Percentiles rank a stretch among this genome's conserved stretches.
phyloP scores from a whole-genome alignment of 2,797 vertebrate genomes.

The Pelodytes ibericus region DNA sequence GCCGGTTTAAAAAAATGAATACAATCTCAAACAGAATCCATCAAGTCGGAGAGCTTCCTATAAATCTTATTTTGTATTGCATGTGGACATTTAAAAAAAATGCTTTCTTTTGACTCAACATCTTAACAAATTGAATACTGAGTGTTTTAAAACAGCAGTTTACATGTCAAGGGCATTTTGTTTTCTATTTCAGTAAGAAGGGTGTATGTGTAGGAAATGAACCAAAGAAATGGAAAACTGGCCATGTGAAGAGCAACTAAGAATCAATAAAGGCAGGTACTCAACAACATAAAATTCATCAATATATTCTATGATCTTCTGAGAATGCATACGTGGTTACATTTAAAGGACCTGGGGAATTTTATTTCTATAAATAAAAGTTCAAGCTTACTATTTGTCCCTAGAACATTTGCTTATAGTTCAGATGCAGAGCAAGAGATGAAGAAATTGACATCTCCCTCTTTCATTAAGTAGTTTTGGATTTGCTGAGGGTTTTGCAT shows the following conservation, averaged over 20 bases:
- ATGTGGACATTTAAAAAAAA: conserved; percentile 7
- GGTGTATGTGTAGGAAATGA: conserved; percentile 47
- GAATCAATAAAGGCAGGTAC: conserved; percentile 46
- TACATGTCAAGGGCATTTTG: conserved; percentile 38
- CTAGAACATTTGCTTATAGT: conserved; percentile 14
- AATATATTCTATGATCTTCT: conserved; percentile 41
- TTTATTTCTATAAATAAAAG: conserved; percentile 40
- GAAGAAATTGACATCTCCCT: conserved; percentile 37
- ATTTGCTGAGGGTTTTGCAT: conserved; percentile 28
- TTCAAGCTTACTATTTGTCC: conserved; percentile 15
- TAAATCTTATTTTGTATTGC: conserved; percentile 21
- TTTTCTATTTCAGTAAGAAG: conserved; percentile 37
- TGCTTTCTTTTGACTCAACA: conserved; percentile 18
- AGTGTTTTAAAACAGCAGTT: conserved; percentile 26
- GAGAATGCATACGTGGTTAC: conserved; percentile 32
- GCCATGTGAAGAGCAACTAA: conserved; percentile 45
- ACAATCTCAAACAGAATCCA: conserved; percentile 14
- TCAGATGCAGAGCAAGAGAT: conserved; percentile 28
- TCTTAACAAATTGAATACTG: conserved; percentile 26
- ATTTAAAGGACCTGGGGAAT: conserved; percentile 40
- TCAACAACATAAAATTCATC: conserved; percentile 38
- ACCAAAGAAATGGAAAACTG: conserved; percentile 49
- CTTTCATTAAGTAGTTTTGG: conserved; percentile 25
- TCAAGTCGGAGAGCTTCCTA: background rate
- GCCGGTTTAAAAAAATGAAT: background rate